Evolutionary conservation across 2,113 vertebrate species (phyloP).

Genomic region (Neodontobutis hainanensis): DNA sequence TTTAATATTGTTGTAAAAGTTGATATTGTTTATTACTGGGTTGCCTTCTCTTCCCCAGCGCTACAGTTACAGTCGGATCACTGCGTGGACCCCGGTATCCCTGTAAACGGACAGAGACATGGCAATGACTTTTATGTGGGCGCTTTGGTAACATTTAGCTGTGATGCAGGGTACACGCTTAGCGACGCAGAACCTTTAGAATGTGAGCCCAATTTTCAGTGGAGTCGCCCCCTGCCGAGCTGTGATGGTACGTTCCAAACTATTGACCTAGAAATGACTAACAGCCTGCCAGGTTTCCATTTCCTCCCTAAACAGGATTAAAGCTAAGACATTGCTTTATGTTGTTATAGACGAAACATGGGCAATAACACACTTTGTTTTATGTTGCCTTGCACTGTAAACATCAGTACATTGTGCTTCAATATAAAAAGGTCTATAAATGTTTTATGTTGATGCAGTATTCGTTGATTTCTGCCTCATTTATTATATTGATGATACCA

Average conservation of each 20-base stretch:
- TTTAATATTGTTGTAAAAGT: conserved; percentile 32
- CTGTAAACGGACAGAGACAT: conserved; percentile 93
- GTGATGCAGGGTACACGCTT: conserved; percentile 91
- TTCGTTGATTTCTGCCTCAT: too few species aligned
- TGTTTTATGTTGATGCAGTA: too few species aligned
- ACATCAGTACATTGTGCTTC: conserved; percentile 41
- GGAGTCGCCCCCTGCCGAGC: conserved; percentile 95
- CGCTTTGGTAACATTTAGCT: conserved; percentile 93
- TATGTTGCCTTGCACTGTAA: conserved; percentile 54
- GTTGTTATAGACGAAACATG: conserved; percentile 28
- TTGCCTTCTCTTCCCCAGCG: conserved; percentile 70
- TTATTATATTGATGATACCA: conserved; percentile 10
- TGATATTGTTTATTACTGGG: background rate
- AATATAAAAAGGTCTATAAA: conserved; percentile 15
- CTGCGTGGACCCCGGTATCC: conserved; percentile 95
- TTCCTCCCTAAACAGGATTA: conserved; percentile 45
- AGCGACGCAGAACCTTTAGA: conserved; percentile 89
- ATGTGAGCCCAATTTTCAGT: conserved; percentile 98
- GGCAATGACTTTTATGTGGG: conserved; percentile 97
- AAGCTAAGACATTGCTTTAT: conserved; percentile 39
- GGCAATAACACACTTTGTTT: conserved; percentile 44
- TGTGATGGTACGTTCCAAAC: conserved; percentile 86
- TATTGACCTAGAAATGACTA: conserved; percentile 56
- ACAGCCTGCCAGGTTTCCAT: conserved; percentile 33
- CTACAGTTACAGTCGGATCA: conserved; percentile 95